phyloP scores from a whole-genome alignment of 2,797 vertebrate species.

The Eospalax fontanierii region DNA sequence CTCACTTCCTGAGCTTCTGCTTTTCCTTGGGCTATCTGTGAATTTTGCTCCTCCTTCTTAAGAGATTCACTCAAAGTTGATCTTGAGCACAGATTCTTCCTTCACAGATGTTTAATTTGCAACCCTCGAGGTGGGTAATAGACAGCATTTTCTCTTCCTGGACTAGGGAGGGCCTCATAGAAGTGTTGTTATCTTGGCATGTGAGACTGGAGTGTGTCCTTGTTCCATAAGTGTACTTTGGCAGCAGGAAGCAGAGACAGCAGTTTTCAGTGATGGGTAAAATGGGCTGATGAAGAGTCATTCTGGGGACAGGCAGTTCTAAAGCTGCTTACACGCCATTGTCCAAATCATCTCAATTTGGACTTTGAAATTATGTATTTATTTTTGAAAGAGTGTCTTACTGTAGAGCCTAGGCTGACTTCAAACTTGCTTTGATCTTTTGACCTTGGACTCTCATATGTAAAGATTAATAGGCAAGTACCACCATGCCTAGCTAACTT shows the following conservation, averaged over 20 bases:
- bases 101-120: constrained; percentile 51
- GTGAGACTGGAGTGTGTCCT: not conserved
- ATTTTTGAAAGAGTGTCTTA: not conserved
- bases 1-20: not conserved
- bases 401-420: not conserved
- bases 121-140: not conserved
- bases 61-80: constrained; percentile 59
- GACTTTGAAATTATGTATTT: not conserved
- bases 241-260: not conserved
- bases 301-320: not conserved
- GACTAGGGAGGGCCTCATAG: constrained; percentile 7
- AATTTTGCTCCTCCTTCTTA: constrained; percentile 18
- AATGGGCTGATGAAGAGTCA: constrained; percentile 4
- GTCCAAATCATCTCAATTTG: not conserved
- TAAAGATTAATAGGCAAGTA: not conserved
- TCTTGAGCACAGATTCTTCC: not conserved
- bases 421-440: not conserved
- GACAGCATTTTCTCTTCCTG: not conserved
- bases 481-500: not conserved
- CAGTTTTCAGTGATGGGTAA: constrained; percentile 40
- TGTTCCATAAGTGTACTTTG: constrained; percentile 36
- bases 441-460: not conserved
- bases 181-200: constrained; percentile 25
- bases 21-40: not conserved
- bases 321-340: not conserved